Evolutionary conservation across 2,888 invertebrate genomes (phyloP).

Genomic region (Flexamia atlantica): DNA sequence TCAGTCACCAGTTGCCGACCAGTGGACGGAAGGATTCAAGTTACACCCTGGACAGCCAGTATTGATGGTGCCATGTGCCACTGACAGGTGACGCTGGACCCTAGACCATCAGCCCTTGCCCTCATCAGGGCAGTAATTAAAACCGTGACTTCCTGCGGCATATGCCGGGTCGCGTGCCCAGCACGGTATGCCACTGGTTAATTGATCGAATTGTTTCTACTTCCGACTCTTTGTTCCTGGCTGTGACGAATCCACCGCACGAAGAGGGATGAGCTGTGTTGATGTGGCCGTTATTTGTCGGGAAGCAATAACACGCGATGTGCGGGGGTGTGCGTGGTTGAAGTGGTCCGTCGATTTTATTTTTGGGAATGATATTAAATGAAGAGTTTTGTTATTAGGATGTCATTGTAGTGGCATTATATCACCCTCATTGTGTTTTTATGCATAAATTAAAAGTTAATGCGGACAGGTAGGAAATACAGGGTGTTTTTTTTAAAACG

Average conservation of each 20-base stretch:
- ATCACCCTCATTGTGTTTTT: too few species aligned
- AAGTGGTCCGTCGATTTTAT: too few species aligned
- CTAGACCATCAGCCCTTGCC: not conserved
- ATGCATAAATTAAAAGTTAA: too few species aligned
- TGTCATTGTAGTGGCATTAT: too few species aligned
- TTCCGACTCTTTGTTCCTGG: conserved; percentile 32
- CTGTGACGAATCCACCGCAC: conserved; percentile 39
- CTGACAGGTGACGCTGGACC: conserved; percentile 11
- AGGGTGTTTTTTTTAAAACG: too few species aligned
- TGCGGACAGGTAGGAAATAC: too few species aligned
- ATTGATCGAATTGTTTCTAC: conserved; percentile 35
- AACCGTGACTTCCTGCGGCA: conserved; percentile 41
- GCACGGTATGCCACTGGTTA: conserved; percentile 24
- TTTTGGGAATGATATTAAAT: too few species aligned
- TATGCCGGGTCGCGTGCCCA: not conserved
- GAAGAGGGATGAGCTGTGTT: not conserved
- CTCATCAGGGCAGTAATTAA: conserved; percentile 41
- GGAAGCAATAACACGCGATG: too few species aligned
- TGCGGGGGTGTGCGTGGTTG: too few species aligned
- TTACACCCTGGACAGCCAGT: conserved; percentile 22
- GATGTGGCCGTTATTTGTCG: too few species aligned
- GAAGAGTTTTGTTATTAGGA: too few species aligned
- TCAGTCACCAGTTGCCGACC: too few species aligned
- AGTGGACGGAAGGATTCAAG: conserved; percentile 27
- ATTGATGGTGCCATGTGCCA: conserved; percentile 8